These are phyloP conservation scores for Nasonia giraulti DNA, from an alignment of 1,140 invertebrate genomes.

Conservation along the genomic window DNA sequence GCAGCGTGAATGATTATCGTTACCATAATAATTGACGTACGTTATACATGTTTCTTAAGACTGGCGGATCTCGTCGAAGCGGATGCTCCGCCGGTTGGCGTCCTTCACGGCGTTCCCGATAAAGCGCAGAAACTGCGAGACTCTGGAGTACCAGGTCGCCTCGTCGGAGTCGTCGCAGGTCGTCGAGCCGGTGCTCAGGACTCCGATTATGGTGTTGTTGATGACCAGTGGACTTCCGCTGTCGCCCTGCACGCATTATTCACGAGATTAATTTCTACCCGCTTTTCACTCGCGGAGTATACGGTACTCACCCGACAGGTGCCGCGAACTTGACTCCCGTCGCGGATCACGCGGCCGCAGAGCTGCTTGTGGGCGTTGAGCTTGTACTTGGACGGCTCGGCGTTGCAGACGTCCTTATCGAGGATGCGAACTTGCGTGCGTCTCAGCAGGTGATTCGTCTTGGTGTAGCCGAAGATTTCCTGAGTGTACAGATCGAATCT, in stretches of 20 bases:
- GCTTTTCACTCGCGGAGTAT: no score
- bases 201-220: conserved; percentile 13
- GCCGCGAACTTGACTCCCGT: neutral
- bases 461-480: neutral
- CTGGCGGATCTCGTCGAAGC: neutral
- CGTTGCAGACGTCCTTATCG: neutral
- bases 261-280: no score
- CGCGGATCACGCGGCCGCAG: neutral
- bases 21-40: neutral
- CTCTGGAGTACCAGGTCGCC: neutral
- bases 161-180: conserved; percentile 1
- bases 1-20: neutral
- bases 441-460: neutral
- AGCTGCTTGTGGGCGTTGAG: neutral
- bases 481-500: neutral
- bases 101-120: neutral
- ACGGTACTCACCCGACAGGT: neutral
- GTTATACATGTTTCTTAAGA: neutral
- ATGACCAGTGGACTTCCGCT: neutral
- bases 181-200: neutral
- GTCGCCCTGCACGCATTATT: neutral
- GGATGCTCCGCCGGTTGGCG: neutral
- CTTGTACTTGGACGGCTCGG: neutral
- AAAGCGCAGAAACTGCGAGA: neutral
- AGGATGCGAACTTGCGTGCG: neutral